These are phyloP conservation scores for Syngnathus floridae DNA, from an alignment of 2,113 vertebrate species.

Conservation along the genomic window DNA sequence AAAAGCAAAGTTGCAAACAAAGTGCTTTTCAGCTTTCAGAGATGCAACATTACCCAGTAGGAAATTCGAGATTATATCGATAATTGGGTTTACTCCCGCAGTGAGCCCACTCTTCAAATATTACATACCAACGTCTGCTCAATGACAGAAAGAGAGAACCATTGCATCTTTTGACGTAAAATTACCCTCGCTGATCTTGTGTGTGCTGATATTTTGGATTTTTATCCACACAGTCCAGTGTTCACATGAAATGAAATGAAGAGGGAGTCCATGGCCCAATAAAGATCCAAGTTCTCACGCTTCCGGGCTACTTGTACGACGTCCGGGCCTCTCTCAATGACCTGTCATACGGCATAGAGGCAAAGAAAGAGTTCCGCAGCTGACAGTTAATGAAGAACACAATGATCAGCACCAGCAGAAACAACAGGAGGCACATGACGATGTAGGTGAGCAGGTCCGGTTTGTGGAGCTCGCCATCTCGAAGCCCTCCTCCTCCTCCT, in stretches of 20 bases:
- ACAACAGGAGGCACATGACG: constrained; percentile 88
- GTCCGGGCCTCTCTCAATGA: constrained; percentile 88
- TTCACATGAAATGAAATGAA: constrained; percentile 8
- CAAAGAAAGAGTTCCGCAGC: constrained; percentile 94
- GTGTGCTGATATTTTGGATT: neutral
- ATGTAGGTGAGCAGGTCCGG: constrained; percentile 92
- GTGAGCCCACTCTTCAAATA: neutral
- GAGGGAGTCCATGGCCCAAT: constrained; percentile 17
- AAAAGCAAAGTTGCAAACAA: constrained; percentile 3
- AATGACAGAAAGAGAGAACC: neutral
- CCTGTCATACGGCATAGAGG: constrained; percentile 93
- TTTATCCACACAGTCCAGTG: constrained; percentile 1
- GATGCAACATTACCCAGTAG: neutral
- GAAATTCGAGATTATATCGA: neutral
- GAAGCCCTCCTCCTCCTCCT: constrained; percentile 64
- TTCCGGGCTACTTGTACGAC: constrained; percentile 77
- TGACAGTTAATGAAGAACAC: constrained; percentile 98
- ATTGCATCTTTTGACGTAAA: constrained; percentile 6
- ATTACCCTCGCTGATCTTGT: neutral
- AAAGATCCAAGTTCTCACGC: constrained; percentile 1
- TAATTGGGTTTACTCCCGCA: constrained; percentile 16
- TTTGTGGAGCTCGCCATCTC: constrained; percentile 86
- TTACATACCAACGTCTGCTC: neutral
- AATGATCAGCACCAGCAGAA: constrained; percentile 87
- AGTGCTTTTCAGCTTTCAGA: neutral